Conservation (phyloP, 2,797 vertebrate genomes). For the Tokudaia muenninki region DNA sequence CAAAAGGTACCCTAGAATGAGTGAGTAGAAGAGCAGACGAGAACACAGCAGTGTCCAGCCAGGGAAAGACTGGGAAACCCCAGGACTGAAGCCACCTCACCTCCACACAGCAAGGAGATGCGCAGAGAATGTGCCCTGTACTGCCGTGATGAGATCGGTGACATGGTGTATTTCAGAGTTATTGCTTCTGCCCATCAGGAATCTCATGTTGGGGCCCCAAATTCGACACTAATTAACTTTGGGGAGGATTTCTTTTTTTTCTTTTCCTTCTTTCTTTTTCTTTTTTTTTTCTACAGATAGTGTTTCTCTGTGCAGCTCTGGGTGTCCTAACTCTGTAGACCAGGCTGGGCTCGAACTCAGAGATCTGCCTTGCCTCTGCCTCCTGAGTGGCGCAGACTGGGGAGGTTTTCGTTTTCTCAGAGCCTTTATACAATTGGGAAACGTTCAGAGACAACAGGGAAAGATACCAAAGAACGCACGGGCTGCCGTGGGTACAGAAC, state of each 20-base stretch:
- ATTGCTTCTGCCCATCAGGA: not conserved
- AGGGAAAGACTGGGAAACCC: not conserved
- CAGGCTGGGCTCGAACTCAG: not conserved
- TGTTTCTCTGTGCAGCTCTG: not conserved
- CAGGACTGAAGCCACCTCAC: not conserved
- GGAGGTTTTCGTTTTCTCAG: slow-evolving; percentile 14
- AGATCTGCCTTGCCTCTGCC: not conserved
- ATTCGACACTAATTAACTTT: not conserved
- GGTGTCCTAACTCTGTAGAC: not conserved
- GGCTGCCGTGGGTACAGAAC: not conserved
- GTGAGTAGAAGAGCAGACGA: not conserved
- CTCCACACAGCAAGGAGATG: not conserved
- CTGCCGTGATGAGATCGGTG: fast-evolving
- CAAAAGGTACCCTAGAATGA: not conserved
- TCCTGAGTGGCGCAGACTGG: not conserved
- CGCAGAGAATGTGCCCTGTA: not conserved
- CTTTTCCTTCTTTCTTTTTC: not conserved
- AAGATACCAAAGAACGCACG: fast-evolving
- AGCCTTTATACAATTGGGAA: not conserved
- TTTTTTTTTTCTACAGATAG: not conserved
- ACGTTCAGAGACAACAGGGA: not conserved
- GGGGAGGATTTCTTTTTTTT: not conserved
- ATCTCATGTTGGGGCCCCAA: not conserved
- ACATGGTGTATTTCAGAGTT: not conserved
- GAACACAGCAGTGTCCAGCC: not conserved